A percentile compares a stretch with the other conserved stretches of the same genome.
phyloP scores from a whole-genome alignment of 2,888 invertebrate species.

The Xestoiulus laeticollis region DNA sequence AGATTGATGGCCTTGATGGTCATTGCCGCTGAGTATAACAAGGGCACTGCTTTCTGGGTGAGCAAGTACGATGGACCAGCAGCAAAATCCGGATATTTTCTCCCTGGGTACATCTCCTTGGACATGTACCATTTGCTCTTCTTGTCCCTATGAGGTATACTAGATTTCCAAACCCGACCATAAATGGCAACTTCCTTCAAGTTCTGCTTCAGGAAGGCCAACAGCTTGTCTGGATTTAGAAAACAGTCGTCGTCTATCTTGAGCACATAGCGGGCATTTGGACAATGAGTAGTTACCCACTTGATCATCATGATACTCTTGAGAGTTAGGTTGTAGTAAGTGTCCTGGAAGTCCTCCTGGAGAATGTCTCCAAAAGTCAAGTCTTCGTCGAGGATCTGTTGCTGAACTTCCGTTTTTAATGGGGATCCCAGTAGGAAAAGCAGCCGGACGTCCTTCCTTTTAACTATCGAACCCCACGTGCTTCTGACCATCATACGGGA shows the following conservation, averaged over 20 bases:
- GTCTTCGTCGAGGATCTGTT: slow-evolving; percentile 56
- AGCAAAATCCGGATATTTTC: slow-evolving; percentile 58
- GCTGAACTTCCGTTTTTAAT: slow-evolving; percentile 51
- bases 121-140: slow-evolving; percentile 58
- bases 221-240: slow-evolving; percentile 58
- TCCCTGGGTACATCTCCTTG: slow-evolving; percentile 54
- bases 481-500: slow-evolving; percentile 59
- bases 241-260: slow-evolving; percentile 60
- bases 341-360: slow-evolving; percentile 58
- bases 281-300: slow-evolving; percentile 58
- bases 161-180: slow-evolving; percentile 58
- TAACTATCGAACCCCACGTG: slow-evolving; percentile 60
- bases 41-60: slow-evolving; percentile 43
- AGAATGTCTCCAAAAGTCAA: slow-evolving; percentile 58
- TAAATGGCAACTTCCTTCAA: slow-evolving; percentile 52
- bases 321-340: slow-evolving; percentile 58
- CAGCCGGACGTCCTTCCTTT: slow-evolving; percentile 55
- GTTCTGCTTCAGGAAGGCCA: slow-evolving; percentile 55
- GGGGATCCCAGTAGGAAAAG: slow-evolving; percentile 56
- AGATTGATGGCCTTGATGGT: slow-evolving; percentile 51
- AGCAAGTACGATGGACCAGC: slow-evolving; percentile 59
- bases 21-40: slow-evolving; percentile 49
- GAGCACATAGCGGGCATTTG: slow-evolving; percentile 57
- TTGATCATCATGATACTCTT: slow-evolving; percentile 59
- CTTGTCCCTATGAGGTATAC: slow-evolving; percentile 53